phyloP scores from a whole-genome alignment of 2,113 vertebrate genomes.

The Motacilla alba region DNA sequence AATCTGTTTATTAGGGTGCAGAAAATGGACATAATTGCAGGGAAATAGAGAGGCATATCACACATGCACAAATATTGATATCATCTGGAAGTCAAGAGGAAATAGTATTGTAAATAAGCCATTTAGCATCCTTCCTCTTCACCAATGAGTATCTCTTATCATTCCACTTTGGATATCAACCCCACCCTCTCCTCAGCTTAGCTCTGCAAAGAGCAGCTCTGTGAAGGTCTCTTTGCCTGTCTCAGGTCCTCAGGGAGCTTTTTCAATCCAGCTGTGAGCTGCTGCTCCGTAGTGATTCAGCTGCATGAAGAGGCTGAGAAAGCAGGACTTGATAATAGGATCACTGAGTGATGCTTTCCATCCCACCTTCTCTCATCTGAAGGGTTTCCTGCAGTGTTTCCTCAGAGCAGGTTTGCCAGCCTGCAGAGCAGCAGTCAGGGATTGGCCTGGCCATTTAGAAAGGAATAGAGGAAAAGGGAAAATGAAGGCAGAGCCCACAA shows the following conservation, averaged over 20 bases:
- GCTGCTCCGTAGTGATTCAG: not conserved
- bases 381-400: not conserved
- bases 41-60: not conserved
- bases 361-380: not conserved
- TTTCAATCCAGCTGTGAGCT: not conserved
- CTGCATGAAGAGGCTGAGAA: not conserved
- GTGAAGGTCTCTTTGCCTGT: not conserved
- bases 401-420: not conserved
- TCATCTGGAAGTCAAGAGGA: conserved; percentile 9
- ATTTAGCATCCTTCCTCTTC: not conserved
- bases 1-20: conserved; percentile 2
- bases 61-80: conserved; percentile 15
- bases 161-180: not conserved
- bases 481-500: not conserved
- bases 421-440: not conserved
- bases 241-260: not conserved
- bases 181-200: not conserved
- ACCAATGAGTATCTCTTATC: not conserved
- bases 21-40: not conserved
- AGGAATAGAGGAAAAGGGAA: not conserved
- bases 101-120: not conserved
- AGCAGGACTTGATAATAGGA: not conserved
- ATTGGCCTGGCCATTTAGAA: not conserved
- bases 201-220: not conserved
- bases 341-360: not conserved